phyloP scores from a whole-genome alignment of 2,888 invertebrate species.

The Drosophila meridionalis region DNA sequence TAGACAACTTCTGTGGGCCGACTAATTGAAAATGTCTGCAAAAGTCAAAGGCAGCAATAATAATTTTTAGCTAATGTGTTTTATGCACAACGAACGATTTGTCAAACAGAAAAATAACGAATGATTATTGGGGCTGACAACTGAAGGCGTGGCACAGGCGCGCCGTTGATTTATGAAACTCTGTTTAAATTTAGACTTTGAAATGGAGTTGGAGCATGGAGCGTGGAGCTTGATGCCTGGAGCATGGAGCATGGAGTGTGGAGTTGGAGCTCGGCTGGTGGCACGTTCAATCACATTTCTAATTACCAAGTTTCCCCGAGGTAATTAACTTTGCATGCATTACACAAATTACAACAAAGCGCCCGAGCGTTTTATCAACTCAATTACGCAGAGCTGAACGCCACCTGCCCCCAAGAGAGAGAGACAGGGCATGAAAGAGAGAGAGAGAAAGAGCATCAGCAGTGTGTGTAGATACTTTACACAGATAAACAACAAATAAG shows the following conservation, averaged over 20 bases:
- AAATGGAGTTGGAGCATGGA: not conserved
- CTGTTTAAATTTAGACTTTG: not conserved
- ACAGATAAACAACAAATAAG: constrained; percentile 80
- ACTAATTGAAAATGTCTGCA: constrained; percentile 71
- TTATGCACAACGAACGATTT: constrained; percentile 31
- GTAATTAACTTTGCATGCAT: constrained; percentile 81
- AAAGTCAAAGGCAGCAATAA: constrained; percentile 46
- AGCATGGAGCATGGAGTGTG: not conserved
- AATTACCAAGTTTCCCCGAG: constrained; percentile 76
- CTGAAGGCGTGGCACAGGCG: constrained; percentile 29
- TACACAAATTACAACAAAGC: constrained; percentile 76
- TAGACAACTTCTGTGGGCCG: constrained; percentile 30
- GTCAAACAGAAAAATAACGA: constrained; percentile 52
- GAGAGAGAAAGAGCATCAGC: constrained; percentile 27
- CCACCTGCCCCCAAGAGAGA: constrained; percentile 30
- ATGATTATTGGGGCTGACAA: constrained; percentile 32
- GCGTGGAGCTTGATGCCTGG: not conserved
- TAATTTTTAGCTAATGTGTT: constrained; percentile 42
- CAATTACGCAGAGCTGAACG: constrained; percentile 59
- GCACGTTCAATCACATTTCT: constrained; percentile 78
- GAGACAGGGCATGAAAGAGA: not conserved
- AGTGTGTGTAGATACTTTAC: constrained; percentile 65
- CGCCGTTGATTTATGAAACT: constrained; percentile 52
- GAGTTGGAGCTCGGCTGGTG: constrained; percentile 37
- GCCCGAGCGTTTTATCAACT: constrained; percentile 74